Percentiles rank a stretch among this genome's conserved stretches.
phyloP scores from a whole-genome alignment of 2,888 invertebrate genomes.

The Plebejus melissa region DNA sequence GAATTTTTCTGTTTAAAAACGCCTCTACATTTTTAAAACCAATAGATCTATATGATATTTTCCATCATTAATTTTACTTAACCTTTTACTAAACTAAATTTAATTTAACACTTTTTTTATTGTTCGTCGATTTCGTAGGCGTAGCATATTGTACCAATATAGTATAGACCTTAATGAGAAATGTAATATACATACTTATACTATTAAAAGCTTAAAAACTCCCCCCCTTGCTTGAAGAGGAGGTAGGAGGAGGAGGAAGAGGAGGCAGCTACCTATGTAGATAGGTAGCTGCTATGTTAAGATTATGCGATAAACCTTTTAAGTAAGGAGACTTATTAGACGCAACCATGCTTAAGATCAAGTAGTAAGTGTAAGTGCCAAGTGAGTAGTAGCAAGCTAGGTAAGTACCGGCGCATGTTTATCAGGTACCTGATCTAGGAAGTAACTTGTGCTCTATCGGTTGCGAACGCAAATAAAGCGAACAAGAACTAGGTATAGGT shows the following conservation, averaged over 20 bases:
- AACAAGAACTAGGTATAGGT: background rate
- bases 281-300: background rate
- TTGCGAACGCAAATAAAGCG: background rate
- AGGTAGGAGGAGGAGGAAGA: too few species aligned
- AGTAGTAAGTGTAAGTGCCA: background rate
- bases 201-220: background rate
- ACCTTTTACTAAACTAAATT: too few species aligned
- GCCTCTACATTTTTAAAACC: too few species aligned
- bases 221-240: background rate
- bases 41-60: too few species aligned
- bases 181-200: too few species aligned
- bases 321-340: background rate
- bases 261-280: background rate
- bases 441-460: background rate
- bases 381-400: background rate
- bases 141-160: too few species aligned
- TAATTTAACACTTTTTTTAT: too few species aligned
- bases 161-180: too few species aligned
- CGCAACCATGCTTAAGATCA: background rate
- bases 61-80: too few species aligned
- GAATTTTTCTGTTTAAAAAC: too few species aligned
- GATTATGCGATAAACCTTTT: background rate
- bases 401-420: constrained; percentile 3
- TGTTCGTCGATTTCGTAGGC: too few species aligned
- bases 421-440: background rate